Conservation (phyloP, 92 coral and sea anemone genomes). For the Phenganax stokvisi region DNA sequence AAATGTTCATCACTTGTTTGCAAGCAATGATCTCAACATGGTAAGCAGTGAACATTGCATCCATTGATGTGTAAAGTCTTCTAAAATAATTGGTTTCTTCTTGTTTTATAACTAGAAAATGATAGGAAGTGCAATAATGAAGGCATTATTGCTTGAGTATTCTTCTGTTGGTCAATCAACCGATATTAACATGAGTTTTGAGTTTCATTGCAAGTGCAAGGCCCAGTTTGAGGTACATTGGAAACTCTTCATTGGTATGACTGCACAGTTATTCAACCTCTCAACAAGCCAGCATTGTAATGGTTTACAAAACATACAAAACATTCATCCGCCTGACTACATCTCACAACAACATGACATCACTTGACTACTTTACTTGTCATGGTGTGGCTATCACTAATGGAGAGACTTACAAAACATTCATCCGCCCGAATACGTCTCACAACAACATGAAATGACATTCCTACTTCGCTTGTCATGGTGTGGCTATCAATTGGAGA, state of each 20-base stretch:
- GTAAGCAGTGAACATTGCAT: conserved; percentile 37
- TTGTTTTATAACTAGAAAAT: conserved; percentile 55
- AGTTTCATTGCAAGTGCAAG: conserved; percentile 84
- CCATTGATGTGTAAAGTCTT: not conserved
- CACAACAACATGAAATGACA: too few species aligned
- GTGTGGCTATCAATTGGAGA: too few species aligned
- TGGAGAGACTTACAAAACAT: too few species aligned
- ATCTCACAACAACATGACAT: not conserved
- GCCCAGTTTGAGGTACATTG: conserved; percentile 77
- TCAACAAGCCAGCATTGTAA: too few species aligned
- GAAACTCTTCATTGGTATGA: not conserved
- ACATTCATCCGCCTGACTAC: too few species aligned
- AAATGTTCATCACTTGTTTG: conserved; percentile 67
- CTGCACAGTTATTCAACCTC: not conserved
- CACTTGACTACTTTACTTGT: too few species aligned
- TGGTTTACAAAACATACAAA: too few species aligned
- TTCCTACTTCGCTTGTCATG: too few species aligned
- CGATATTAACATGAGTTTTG: conserved; percentile 93
- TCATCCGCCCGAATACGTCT: too few species aligned
- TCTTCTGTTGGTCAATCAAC: conserved; percentile 80
- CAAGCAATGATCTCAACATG: conserved; percentile 61
- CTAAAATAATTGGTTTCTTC: not conserved
- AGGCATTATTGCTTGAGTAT: conserved; percentile 81
- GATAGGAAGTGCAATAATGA: conserved; percentile 76
- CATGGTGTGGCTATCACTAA: too few species aligned